A percentile compares a stretch with the other conserved stretches of the same genome.
phyloP scores from a whole-genome alignment of 2,797 vertebrate species.

The Parauchenoglanis punctatus region DNA sequence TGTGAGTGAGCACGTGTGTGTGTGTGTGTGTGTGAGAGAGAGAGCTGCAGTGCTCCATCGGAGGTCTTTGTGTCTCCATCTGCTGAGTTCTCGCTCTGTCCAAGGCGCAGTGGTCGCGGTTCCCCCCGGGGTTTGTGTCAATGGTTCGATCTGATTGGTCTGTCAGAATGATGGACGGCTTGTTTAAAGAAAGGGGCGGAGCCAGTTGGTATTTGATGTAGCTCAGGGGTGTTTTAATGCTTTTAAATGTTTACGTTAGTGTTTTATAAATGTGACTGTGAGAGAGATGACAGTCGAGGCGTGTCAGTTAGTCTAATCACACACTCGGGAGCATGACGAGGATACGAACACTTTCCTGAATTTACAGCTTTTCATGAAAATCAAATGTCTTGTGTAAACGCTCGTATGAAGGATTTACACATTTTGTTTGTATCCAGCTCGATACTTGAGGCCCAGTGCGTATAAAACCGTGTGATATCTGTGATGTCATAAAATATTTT shows the following conservation, averaged over 20 bases:
- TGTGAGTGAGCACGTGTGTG: background rate
- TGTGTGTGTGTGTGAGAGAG: background rate
- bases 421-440: no score
- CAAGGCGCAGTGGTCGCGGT: background rate
- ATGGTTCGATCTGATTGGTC: conserved; percentile 9
- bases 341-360: no score
- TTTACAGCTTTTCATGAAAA: no score
- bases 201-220: background rate
- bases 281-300: no score
- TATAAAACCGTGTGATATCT: no score
- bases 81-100: conserved; percentile 15
- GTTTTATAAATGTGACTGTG: background rate
- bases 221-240: conserved; percentile 1
- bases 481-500: no score
- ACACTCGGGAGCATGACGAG: no score
- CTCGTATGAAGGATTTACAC: no score
- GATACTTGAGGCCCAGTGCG: no score
- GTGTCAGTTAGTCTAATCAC: no score
- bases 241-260: background rate
- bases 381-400: no score
- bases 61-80: conserved; percentile 43
- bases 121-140: conserved; percentile 6
- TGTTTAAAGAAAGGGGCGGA: background rate
- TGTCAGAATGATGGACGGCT: conserved; percentile 22
- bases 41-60: conserved; percentile 23